phyloP scores from a whole-genome alignment of 2,797 vertebrate genomes.

The Mus spretus region DNA sequence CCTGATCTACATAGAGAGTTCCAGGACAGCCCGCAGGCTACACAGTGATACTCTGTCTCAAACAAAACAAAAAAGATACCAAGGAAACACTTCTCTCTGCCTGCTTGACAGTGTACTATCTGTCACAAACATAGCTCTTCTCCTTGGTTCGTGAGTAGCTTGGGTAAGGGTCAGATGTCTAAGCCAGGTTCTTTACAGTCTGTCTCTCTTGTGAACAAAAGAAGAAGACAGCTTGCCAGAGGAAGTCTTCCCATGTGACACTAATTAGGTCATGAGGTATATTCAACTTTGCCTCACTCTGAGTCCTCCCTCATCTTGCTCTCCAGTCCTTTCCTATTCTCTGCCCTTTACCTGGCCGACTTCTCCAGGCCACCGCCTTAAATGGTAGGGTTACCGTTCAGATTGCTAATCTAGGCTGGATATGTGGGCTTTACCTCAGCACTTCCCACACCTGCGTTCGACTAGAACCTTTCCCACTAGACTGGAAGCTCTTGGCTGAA shows the following conservation, averaged over 20 bases:
- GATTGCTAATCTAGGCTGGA: background rate
- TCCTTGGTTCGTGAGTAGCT: background rate
- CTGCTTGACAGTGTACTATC: background rate
- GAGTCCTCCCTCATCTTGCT: conserved; percentile 32
- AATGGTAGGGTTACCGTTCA: background rate
- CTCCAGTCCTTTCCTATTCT: background rate
- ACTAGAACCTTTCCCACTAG: background rate
- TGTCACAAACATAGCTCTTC: background rate
- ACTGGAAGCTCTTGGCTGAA: conserved; percentile 26
- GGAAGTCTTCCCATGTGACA: background rate
- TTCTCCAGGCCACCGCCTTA: background rate
- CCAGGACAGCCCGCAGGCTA: background rate
- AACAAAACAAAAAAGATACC: background rate
- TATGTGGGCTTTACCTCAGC: background rate
- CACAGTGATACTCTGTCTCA: background rate
- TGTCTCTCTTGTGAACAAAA: conserved; percentile 31
- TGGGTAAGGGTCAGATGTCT: background rate
- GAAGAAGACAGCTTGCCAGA: conserved; percentile 37
- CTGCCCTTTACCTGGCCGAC: background rate
- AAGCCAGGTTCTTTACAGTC: background rate
- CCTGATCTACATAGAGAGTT: background rate
- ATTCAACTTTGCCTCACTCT: background rate
- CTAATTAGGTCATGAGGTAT: conserved; percentile 22
- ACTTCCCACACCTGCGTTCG: background rate
- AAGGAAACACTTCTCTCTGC: background rate